phyloP scores from a whole-genome alignment of 1,140 invertebrate species.

The Doryteuthis pealeii region DNA sequence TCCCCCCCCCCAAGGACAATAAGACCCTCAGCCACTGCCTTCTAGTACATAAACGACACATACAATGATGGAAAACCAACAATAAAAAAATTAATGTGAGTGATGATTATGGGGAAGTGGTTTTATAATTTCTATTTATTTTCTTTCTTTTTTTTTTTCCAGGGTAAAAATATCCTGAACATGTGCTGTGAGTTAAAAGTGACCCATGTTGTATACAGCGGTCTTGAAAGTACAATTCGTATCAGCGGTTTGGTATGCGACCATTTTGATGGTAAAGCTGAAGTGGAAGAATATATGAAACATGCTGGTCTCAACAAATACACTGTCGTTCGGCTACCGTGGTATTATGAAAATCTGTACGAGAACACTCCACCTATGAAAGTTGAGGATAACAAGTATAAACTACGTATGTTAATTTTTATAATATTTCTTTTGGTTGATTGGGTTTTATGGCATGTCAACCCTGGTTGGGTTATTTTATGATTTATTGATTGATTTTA shows the following conservation, averaged over 20 bases:
- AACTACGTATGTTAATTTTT: slow-evolving; percentile 6
- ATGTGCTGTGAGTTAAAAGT: slow-evolving; percentile 8
- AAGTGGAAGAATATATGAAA: slow-evolving; percentile 3
- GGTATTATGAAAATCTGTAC: slow-evolving; percentile 12
- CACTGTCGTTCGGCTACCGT: slow-evolving; percentile 1
- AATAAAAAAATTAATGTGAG: too few relatives aligned
- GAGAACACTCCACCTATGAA: background rate
- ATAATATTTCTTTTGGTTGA: too few relatives aligned
- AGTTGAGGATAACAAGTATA: background rate
- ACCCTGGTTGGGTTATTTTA: too few relatives aligned
- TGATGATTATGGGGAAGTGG: too few relatives aligned
- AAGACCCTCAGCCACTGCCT: too few relatives aligned
- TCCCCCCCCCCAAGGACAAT: too few relatives aligned
- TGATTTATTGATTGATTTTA: too few relatives aligned
- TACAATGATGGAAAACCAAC: too few relatives aligned
- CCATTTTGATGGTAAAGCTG: slow-evolving; percentile 12
- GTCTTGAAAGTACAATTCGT: background rate
- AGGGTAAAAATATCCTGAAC: slow-evolving; percentile 6
- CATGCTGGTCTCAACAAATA: background rate
- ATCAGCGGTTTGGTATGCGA: background rate
- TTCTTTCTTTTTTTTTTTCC: background rate
- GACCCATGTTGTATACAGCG: slow-evolving; percentile 3
- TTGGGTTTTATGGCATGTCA: too few relatives aligned
- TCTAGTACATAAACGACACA: too few relatives aligned
- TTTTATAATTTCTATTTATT: too few relatives aligned